Conservation (phyloP, 1,140 invertebrate species). For the Heliothis subflexa region DNA sequence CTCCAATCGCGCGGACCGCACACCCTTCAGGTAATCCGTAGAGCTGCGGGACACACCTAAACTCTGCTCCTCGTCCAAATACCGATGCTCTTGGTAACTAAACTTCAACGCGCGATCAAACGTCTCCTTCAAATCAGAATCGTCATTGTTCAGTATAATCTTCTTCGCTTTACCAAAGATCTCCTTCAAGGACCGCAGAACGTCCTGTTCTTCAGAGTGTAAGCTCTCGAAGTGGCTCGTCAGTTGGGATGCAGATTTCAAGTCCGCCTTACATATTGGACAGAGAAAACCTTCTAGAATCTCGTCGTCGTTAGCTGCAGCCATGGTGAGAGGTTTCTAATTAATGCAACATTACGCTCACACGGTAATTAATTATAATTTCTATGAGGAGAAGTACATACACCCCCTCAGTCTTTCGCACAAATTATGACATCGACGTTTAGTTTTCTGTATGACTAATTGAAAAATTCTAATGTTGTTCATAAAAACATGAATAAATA, state of each 20-base stretch:
- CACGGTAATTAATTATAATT: conserved; percentile 37
- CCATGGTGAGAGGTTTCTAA: conserved; percentile 63
- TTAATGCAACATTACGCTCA: conserved; percentile 54
- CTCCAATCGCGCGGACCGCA: conserved; percentile 90
- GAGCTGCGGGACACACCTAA: conserved; percentile 90
- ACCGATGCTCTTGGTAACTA: conserved; percentile 72
- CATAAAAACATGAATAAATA: too few species aligned
- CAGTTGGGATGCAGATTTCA: conserved; percentile 93
- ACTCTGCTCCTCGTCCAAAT: conserved; percentile 88
- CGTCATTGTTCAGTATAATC: conserved; percentile 93
- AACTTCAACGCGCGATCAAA: conserved; percentile 86
- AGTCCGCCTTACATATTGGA: conserved; percentile 96
- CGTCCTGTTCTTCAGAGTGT: conserved; percentile 96
- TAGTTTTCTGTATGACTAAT: not conserved
- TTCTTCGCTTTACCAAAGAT: conserved; percentile 96
- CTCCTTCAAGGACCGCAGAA: conserved; percentile 96
- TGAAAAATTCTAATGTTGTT: not conserved
- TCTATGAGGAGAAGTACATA: conserved; percentile 23
- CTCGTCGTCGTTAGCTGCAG: conserved; percentile 84
- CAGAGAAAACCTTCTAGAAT: conserved; percentile 97
- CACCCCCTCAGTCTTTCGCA: conserved; percentile 36
- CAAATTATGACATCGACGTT: conserved; percentile 26
- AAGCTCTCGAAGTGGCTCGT: conserved; percentile 95
- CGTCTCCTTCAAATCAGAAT: conserved; percentile 87
- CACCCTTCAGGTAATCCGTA: conserved; percentile 92